phyloP scores from a whole-genome alignment of 2,113 vertebrate genomes.

The Megaleporinus macrocephalus region DNA sequence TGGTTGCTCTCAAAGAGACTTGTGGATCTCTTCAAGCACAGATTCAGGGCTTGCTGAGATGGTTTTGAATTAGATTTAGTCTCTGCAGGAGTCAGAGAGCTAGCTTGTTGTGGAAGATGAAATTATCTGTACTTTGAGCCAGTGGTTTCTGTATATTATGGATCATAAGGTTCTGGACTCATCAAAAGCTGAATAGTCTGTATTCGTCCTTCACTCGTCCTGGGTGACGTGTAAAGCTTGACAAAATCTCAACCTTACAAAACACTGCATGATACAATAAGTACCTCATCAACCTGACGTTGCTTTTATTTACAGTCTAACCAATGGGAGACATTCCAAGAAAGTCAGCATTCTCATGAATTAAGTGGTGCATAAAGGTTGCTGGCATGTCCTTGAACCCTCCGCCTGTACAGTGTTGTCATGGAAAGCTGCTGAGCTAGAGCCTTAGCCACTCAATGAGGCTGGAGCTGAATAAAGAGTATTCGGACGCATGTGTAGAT shows the following conservation, averaged over 20 bases:
- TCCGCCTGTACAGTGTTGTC: slow-evolving; percentile 2
- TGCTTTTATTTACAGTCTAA: background rate
- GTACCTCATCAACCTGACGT: background rate
- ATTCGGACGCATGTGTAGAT: slow-evolving; percentile 16
- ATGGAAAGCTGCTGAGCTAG: slow-evolving; percentile 1
- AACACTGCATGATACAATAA: background rate
- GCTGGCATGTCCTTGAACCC: background rate
- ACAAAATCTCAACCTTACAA: background rate
- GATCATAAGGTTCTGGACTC: background rate
- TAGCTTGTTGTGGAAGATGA: background rate
- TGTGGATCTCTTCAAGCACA: background rate
- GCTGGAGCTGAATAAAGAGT: background rate
- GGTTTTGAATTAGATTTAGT: background rate
- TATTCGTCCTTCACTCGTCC: background rate
- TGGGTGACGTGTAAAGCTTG: background rate
- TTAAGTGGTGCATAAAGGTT: background rate
- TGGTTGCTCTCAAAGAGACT: background rate
- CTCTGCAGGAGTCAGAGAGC: background rate
- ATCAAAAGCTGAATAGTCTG: background rate
- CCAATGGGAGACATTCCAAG: background rate
- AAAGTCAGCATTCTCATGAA: background rate
- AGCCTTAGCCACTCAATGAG: slow-evolving; percentile 20
- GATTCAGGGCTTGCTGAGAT: background rate
- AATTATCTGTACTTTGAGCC: background rate
- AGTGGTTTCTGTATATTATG: background rate